Conservation (phyloP, 2,888 invertebrate species). For the Chalcosyrphus nemorum region DNA sequence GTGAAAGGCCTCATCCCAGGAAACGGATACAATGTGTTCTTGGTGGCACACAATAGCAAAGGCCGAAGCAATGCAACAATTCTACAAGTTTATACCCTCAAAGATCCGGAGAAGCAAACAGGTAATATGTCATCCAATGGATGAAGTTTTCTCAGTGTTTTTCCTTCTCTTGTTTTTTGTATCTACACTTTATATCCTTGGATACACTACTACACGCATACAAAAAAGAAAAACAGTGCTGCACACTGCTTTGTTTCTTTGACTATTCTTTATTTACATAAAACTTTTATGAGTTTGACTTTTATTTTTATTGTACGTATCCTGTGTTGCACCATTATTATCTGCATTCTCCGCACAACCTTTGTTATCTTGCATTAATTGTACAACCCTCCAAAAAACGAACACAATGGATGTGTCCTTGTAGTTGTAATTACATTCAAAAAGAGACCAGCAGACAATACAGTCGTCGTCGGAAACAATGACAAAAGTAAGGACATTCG, state of each 20-base stretch:
- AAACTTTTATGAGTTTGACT: constrained; percentile 39
- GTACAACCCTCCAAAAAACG: constrained; percentile 25
- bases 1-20: constrained; percentile 87
- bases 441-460: constrained; percentile 73
- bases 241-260: constrained; percentile 5
- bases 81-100: constrained; percentile 87
- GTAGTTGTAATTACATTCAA: constrained; percentile 80
- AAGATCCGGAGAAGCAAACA: constrained; percentile 88
- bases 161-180: too few relatives aligned
- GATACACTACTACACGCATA: not conserved
- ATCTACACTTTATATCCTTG: constrained; percentile 8
- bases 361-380: constrained; percentile 68
- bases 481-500: constrained; percentile 67
- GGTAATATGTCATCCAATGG: constrained; percentile 81
- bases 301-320: constrained; percentile 44
- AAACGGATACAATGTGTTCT: constrained; percentile 86
- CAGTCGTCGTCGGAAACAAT: constrained; percentile 52
- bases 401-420: constrained; percentile 68
- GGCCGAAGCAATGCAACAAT: constrained; percentile 87
- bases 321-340: constrained; percentile 57
- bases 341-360: constrained; percentile 65
- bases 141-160: constrained; percentile 15
- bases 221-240: not conserved
- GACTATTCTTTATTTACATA: constrained; percentile 9
- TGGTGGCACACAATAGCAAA: constrained; percentile 88